Conservation (phyloP, 1,140 invertebrate species). For the Lutraria rhynchaena region DNA sequence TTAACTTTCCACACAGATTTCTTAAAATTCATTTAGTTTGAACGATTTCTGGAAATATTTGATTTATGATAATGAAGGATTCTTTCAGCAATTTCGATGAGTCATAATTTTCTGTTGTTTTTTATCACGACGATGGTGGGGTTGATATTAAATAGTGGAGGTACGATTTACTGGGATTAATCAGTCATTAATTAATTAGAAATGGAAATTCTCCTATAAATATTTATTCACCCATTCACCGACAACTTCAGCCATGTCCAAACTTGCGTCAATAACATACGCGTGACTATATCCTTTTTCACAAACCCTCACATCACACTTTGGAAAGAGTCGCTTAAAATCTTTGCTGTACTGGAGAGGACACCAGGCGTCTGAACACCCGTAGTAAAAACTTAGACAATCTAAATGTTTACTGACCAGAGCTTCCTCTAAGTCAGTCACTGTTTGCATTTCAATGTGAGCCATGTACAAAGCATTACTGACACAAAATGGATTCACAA, state of each 20-base stretch:
- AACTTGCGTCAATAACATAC: constrained; percentile 87
- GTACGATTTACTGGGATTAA: too few species aligned
- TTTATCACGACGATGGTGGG: too few species aligned
- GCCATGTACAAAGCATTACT: constrained; percentile 83
- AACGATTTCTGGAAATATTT: too few species aligned
- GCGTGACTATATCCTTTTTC: constrained; percentile 87
- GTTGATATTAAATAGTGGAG: too few species aligned
- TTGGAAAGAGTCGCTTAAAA: constrained; percentile 85
- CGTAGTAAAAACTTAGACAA: constrained; percentile 90
- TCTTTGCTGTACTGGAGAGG: constrained; percentile 87
- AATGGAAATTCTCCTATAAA: constrained; percentile 32
- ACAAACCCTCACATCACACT: constrained; percentile 86
- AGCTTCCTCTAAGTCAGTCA: constrained; percentile 79
- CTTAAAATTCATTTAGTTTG: too few species aligned
- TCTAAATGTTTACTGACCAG: constrained; percentile 76
- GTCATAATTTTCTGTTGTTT: too few species aligned
- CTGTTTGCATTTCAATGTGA: constrained; percentile 81
- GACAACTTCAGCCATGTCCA: constrained; percentile 85
- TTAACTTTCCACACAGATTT: too few species aligned
- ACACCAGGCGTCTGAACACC: constrained; percentile 89
- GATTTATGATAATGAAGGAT: too few species aligned
- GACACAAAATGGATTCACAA: constrained; percentile 78
- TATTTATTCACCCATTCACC: constrained; percentile 72
- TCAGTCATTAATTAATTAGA: too few species aligned
- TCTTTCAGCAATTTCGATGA: too few species aligned